phyloP scores from a whole-genome alignment of 2,797 vertebrate species.

The Peromyscus attwateri region DNA sequence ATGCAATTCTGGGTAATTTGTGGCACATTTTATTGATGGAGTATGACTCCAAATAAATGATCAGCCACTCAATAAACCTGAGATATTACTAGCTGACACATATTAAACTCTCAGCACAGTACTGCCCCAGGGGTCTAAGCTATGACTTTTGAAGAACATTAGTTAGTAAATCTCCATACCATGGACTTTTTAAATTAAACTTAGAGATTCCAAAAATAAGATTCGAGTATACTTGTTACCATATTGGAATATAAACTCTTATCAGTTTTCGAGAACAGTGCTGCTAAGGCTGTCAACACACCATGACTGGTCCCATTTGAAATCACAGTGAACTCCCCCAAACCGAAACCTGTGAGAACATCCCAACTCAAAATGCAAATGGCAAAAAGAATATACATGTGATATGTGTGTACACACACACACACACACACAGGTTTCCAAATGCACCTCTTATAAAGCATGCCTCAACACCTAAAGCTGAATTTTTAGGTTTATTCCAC shows the following conservation, averaged over 20 bases:
- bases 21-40: not conserved
- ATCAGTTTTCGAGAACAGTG: not conserved
- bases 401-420: not conserved
- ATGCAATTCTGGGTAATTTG: not conserved
- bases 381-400: not conserved
- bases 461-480: not conserved
- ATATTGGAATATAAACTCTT: not conserved
- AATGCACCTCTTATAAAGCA: conserved; percentile 13
- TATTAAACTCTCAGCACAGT: not conserved
- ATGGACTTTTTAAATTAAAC: not conserved
- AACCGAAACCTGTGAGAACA: not conserved
- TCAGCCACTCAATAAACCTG: not conserved
- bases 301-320: not conserved
- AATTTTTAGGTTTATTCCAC: not conserved
- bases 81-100: not conserved
- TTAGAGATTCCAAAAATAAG: not conserved
- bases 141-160: not conserved
- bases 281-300: conserved; percentile 9
- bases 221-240: not conserved
- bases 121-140: not conserved
- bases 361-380: not conserved
- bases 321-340: not conserved
- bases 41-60: conserved; percentile 44
- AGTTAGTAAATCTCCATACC: not conserved
- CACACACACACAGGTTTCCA: not conserved